These are phyloP conservation scores for Etheostoma nigrum DNA, from an alignment of 2,797 vertebrate species.

Conservation along the genomic window DNA sequence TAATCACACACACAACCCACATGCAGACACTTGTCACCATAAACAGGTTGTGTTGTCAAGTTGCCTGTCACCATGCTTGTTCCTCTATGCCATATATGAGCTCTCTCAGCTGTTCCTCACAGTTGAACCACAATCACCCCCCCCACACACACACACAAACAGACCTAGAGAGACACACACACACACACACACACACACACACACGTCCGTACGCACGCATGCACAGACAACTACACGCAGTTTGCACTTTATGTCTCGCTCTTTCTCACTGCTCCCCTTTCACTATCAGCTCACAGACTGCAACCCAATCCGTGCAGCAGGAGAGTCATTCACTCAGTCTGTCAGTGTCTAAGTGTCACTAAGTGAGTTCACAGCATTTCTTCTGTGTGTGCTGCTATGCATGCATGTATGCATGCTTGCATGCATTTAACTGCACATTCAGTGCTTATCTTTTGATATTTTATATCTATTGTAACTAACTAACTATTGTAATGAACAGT, in stretches of 20 bases:
- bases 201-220: slow-evolving; percentile 4
- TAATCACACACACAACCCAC: slow-evolving; percentile 45
- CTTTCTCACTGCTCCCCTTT: slow-evolving; percentile 75
- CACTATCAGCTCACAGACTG: slow-evolving; percentile 72
- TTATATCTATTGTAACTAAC: too few relatives aligned
- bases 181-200: slow-evolving; percentile 20
- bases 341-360: slow-evolving; percentile 61
- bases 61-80: slow-evolving; percentile 82
- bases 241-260: slow-evolving; percentile 74
- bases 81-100: slow-evolving; percentile 81
- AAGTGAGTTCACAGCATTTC: slow-evolving; percentile 66
- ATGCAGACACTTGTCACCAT: slow-evolving; percentile 76
- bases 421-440: not conserved
- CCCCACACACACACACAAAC: slow-evolving; percentile 7
- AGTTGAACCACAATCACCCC: slow-evolving; percentile 86
- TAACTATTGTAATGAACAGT: not conserved
- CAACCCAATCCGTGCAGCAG: slow-evolving; percentile 72
- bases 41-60: slow-evolving; percentile 83
- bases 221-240: slow-evolving; percentile 56
- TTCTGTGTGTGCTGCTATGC: slow-evolving; percentile 35
- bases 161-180: slow-evolving; percentile 5
- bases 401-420: not conserved
- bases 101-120: slow-evolving; percentile 85
- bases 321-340: slow-evolving; percentile 57
- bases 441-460: slow-evolving; percentile 1